Percentiles rank a stretch among this genome's conserved stretches.
Conservation (phyloP, 2,888 invertebrate genomes). For the Pherbina coryleti region DNA sequence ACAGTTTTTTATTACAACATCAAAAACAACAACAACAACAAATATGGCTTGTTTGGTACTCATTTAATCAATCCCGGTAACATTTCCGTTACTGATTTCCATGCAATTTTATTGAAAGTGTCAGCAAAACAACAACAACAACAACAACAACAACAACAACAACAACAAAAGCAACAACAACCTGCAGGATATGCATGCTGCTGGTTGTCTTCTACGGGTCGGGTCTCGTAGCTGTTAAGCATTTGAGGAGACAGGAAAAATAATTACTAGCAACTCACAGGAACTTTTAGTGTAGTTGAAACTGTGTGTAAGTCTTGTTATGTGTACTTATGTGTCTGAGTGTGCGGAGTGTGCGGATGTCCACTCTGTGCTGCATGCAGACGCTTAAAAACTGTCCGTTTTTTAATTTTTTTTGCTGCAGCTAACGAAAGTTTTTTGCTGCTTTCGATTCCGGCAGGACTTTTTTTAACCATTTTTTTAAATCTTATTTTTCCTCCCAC, state of each 20-base stretch:
- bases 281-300: not conserved
- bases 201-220: no score
- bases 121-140: not conserved
- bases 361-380: no score
- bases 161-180: no score
- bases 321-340: not conserved
- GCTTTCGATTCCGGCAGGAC: not conserved
- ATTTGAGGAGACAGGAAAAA: not conserved
- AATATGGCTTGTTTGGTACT: slow-evolving; percentile 2
- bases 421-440: not conserved
- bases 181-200: slow-evolving; percentile 3
- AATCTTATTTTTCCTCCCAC: not conserved
- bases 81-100: slow-evolving; percentile 1
- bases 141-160: not conserved
- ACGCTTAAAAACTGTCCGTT: not conserved
- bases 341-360: no score
- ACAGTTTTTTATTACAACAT: no score
- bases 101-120: not conserved
- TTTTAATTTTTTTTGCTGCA: not conserved
- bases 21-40: not conserved
- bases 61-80: slow-evolving; percentile 10
- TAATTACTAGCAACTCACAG: slow-evolving; percentile 2
- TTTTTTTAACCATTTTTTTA: not conserved
- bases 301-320: no score
- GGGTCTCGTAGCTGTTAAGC: no score